Evolutionary conservation across 2,888 invertebrate species (phyloP), one percentile per base, ranked within the genome.

Genomic region (Acrobasis suavella): DNA sequence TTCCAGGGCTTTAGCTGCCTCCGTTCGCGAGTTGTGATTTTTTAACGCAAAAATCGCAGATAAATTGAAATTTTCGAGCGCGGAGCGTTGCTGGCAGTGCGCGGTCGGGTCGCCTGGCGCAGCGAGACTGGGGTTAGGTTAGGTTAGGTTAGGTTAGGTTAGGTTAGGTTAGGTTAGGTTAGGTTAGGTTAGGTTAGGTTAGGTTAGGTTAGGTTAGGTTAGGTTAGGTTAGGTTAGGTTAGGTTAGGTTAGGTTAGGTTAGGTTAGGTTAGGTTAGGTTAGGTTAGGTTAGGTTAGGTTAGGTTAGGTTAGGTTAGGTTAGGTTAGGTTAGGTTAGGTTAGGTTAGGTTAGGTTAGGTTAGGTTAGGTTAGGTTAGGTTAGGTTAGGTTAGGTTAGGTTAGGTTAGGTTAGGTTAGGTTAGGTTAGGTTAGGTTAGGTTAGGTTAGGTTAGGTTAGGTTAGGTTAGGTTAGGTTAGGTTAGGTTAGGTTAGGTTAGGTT

Each of bases 391-490:
- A 66, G 66, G 66, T 66, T 66, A 66, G 66, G 64, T 66, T 64
- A 64, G 66, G 64, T 66, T 66, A 66, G 66, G 64, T 66, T 64
- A 64, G 66, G 64, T 66, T 64, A 64, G 66, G 66, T 66, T 66
- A 66, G 66, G 66, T 66, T 66, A 66, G 66, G 66, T 66, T 66
- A 66, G 66, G 66, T 66, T 66, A 66, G 66, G 66, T 66, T 66
- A 66, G 66, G 66, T 66, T 66, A 66, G 65, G 65, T 66, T 66
- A 66, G 66, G 66, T 66, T 66, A 66, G 66, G 66, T 66, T 66
- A 66, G 66, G 65, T 66, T 66, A 66, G 66, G 66, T 66, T 65
- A 64, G 64, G 66, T 64, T 64, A 64, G 60, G 66, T 66, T 66
- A 66, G 66, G 66, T 66, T 66, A 66, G 65, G 65, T 65, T 65